Base-by-base conservation (phyloP, 1,140 invertebrate species). In the Lamellibrachia luymesi region DNA sequence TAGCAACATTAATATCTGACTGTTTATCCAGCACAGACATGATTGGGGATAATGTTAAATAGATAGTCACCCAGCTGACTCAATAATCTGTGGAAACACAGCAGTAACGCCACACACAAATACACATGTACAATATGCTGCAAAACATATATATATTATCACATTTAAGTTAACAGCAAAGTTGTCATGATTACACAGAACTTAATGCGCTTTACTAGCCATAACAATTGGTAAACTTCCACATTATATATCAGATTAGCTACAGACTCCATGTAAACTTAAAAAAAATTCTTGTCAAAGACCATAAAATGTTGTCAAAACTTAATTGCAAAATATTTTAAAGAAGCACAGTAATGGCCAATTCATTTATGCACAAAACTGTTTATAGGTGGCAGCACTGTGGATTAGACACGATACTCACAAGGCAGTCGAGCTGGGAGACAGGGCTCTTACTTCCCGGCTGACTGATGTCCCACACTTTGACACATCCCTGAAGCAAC, bases 401-500 rank as follows among this genome's bases (percentile, higher is more conserved):
- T 80, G 64, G 17, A 10, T 22, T 22, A 17, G 25, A 6, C 13
- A 22, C 17, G 64, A 80, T 80, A 96, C 97, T 97, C 96, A 98
- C 98, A 97, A 99, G 97, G 96, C 99, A 99, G 96, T 99, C 98
- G 91, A 99, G 96, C 96, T 99, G 98, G 93, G 98, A 98, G 2
- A 99, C 97, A 6, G 98, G 98, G 95, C 97, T 98, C 94, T 98
- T 98, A 98, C 97, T 97, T 22, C 97, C 97, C 4, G 98, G 98
- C 95, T 98, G 98, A 95, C 98, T 98, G 94, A 99, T 98, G 93
- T 97, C 97, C 97, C 97, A 97, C 0, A 99, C 98, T 97, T 99
- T 99, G 91, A 99, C 99, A 97, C 98, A 99, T 91, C 99, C 99
- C 96, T 96, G 94, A 27, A 95, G 95, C 93, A 90, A 89, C 93